These are phyloP conservation scores for Agonopterix subpropinquella DNA, from an alignment of 2,888 invertebrate species.

Conservation along the genomic window DNA sequence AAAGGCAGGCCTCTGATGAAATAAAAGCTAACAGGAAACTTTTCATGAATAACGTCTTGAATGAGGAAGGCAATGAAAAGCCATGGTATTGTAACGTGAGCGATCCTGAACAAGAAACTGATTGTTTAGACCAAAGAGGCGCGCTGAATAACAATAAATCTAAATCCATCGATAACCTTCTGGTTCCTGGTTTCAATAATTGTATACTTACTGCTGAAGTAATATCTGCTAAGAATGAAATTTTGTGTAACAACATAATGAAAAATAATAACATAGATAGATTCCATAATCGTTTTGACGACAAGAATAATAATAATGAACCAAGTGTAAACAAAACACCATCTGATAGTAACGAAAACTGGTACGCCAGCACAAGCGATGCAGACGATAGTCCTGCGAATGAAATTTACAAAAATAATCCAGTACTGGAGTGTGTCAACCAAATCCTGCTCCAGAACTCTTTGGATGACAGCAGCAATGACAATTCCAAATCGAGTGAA, in stretches of 20 bases:
- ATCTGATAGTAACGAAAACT: constrained; percentile 77
- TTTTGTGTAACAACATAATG: constrained; percentile 54
- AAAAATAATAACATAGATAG: constrained; percentile 45
- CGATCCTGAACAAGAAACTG: constrained; percentile 66
- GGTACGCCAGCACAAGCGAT: constrained; percentile 88
- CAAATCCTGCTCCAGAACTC: constrained; percentile 87
- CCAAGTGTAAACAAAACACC: constrained; percentile 34
- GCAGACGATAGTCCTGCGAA: constrained; percentile 83
- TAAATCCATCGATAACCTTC: constrained; percentile 55
- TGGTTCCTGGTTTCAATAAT: constrained; percentile 40
- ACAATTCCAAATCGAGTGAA: constrained; percentile 66
- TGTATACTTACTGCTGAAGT: constrained; percentile 48
- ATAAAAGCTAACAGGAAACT: constrained; percentile 64
- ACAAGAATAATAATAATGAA: constrained; percentile 53
- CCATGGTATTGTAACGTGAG: constrained; percentile 73
- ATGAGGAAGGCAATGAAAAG: constrained; percentile 58
- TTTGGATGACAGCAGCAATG: constrained; percentile 74
- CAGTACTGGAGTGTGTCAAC: constrained; percentile 90
- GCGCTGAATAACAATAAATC: constrained; percentile 44
- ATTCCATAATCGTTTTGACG: constrained; percentile 41
- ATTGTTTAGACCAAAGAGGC: constrained; percentile 50
- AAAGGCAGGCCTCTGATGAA: constrained; percentile 65
- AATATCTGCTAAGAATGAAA: constrained; percentile 62
- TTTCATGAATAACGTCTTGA: constrained; percentile 61
- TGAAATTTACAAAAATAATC: constrained; percentile 86